These are phyloP conservation scores for Caenorhabditis sinica DNA, from an alignment of 2,888 invertebrate species.

Conservation along the genomic window DNA sequence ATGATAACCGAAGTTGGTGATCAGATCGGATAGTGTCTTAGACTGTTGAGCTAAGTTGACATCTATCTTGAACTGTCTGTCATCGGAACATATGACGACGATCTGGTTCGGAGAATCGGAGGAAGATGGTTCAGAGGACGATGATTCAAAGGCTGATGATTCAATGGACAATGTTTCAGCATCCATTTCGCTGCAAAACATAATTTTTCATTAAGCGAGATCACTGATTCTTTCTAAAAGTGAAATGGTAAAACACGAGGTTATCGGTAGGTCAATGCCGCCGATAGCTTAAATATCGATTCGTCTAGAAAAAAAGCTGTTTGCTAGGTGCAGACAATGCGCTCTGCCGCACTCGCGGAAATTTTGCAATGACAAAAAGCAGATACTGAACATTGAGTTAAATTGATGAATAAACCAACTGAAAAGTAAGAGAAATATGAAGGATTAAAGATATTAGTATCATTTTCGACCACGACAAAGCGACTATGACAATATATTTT, in stretches of 20 bases:
- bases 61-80: neutral
- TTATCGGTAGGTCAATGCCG: neutral
- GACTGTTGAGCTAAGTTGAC: constrained; percentile 21
- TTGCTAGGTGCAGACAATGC: neutral
- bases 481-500: no score
- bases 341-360: neutral
- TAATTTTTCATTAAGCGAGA: neutral
- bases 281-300: neutral
- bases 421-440: no score
- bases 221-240: no score
- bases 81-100: constrained; percentile 21
- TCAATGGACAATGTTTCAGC: no score
- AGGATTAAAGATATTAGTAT: no score
- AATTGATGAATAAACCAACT: no score
- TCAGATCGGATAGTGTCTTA: constrained; percentile 20
- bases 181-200: constrained; percentile 15
- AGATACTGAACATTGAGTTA: no score
- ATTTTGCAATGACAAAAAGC: neutral
- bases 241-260: no score
- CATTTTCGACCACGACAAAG: no score
- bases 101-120: neutral
- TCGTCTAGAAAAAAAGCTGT: neutral
- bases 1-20: constrained; percentile 25
- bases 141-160: no score
- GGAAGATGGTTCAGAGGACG: constrained; percentile 1